Evolutionary conservation across 2,113 vertebrate genomes (phyloP).

Genomic region (Hemicordylus capensis): DNA sequence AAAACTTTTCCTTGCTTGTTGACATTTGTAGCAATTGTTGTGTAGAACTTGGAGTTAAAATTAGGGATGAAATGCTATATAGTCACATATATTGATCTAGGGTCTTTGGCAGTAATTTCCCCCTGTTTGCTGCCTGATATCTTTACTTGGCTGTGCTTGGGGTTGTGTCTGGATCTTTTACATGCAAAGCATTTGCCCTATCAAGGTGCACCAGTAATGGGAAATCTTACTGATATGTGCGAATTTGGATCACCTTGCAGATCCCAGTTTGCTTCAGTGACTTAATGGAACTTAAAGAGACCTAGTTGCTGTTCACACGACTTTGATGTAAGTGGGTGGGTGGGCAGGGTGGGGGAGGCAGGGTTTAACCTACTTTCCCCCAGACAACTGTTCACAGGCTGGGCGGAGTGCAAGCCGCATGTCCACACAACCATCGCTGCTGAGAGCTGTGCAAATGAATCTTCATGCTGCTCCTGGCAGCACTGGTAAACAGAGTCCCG

Average conservation of each 20-base stretch:
- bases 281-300: neutral
- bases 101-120: neutral
- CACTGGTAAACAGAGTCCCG: no score
- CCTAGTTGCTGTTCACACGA: neutral
- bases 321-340: no score
- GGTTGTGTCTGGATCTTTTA: neutral
- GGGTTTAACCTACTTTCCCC: no score
- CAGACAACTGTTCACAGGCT: no score
- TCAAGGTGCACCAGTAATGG: neutral
- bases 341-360: no score
- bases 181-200: neutral
- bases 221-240: neutral
- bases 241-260: constrained; percentile 6
- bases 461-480: no score
- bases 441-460: no score
- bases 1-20: neutral
- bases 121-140: neutral
- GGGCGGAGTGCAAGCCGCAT: no score
- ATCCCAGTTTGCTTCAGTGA: neutral
- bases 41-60: neutral
- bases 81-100: constrained; percentile 3
- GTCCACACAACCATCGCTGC: no score
- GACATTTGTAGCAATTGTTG: neutral
- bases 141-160: neutral
- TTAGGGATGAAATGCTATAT: neutral